Conservation (phyloP, 2,888 invertebrate species). For the Platycheirus albimanus region DNA sequence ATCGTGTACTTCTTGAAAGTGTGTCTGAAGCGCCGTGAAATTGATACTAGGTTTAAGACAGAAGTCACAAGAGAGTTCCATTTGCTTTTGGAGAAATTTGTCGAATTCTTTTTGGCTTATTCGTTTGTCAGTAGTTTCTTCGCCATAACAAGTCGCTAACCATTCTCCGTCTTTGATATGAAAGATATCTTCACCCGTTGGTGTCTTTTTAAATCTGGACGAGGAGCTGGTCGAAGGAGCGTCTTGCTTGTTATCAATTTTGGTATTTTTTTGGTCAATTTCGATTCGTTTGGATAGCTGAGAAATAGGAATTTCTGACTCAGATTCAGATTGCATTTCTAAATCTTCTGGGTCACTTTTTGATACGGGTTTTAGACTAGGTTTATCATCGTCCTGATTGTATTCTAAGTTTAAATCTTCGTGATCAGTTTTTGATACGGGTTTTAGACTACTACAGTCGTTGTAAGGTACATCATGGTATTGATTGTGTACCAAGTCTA, state of each 20-base stretch:
- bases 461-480: too few relatives aligned
- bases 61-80: constrained; percentile 3
- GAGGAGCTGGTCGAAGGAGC: background rate
- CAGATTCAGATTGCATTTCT: background rate
- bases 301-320: constrained; percentile 25
- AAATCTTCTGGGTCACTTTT: background rate
- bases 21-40: constrained; percentile 1
- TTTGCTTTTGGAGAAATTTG: constrained; percentile 1
- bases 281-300: background rate
- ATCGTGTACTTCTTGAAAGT: background rate
- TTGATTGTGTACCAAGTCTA: too few relatives aligned
- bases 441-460: too few relatives aligned
- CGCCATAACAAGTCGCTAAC: constrained; percentile 4
- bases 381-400: too few relatives aligned
- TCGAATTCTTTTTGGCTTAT: constrained; percentile 4
- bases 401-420: background rate
- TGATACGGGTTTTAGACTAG: too few relatives aligned
- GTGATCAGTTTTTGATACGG: background rate
- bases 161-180: constrained; percentile 21
- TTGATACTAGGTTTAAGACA: background rate
- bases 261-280: too few relatives aligned
- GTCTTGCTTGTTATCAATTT: background rate
- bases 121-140: constrained; percentile 29
- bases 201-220: background rate
- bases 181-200: background rate